Evolutionary conservation across 2,888 invertebrate genomes (phyloP), one percentile per base, ranked within the genome.

Genomic region (Drosophila tanythrix): DNA sequence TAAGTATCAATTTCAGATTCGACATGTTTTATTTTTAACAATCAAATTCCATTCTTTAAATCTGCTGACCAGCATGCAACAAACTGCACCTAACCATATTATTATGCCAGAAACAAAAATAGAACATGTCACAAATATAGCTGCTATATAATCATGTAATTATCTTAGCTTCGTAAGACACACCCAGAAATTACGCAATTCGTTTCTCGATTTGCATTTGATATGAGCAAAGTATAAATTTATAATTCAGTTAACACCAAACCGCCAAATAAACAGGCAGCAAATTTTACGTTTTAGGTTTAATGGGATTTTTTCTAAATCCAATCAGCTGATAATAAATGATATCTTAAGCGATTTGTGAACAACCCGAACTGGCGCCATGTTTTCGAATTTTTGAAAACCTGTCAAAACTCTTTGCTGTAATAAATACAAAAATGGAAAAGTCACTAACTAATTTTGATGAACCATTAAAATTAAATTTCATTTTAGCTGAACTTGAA

Each of bases 401-500:
- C 64, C 70, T 71, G 81, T 88, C 83, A 78, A 88, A 88, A 71
- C 70, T 62, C 48, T 71, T 73, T 64, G 62, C 59, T 65, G 65
- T 82, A 84, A 89, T 85, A 84, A 85, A 84, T 74, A 78, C 68
- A 80, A 83, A 80, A 77, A 53, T 58, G 66, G 68, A 77, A 80
- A 76, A 61, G 70, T 70, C 50, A 84, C 88, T 80, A 88, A 69
- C 88, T 79, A 80, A 88, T 70, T 82, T 88, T 84, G 89, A 85
- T 85, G 89, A 85, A 74, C 85, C 76, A 85, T 85, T 89, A 89
- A 89, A 74, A 48, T 71, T 55, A 80, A 77, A 74, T 76, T 77
- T 77, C 75, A 57, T 76, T 76, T 66, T 60, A 62, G 66, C 43
- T 77, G 35, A 69, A 73, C 56, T 76, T 76, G 82, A 77, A 76